phyloP scores from a whole-genome alignment of 2,888 invertebrate genomes.

The Cosmopolites sordidus region DNA sequence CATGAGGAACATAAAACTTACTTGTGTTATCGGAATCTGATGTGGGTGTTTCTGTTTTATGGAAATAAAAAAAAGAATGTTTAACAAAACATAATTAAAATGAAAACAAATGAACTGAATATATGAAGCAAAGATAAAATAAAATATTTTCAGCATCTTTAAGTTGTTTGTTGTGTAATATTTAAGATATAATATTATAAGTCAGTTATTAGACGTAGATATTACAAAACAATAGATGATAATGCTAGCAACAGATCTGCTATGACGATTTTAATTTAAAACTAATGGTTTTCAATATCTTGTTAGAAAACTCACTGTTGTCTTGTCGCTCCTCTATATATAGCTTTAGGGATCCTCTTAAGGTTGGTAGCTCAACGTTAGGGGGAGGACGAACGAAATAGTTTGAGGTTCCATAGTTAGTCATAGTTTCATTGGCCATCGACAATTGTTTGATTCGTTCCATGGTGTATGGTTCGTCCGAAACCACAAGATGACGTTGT shows the following conservation, averaged over 20 bases:
- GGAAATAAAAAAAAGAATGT: constrained; percentile 15
- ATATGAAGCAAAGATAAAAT: neutral
- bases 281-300: too few relatives aligned
- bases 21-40: constrained; percentile 30
- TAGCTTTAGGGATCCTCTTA: constrained; percentile 63
- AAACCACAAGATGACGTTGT: constrained; percentile 83
- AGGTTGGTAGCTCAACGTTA: constrained; percentile 63
- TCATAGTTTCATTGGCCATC: constrained; percentile 54
- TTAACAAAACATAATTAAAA: constrained; percentile 12
- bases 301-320: constrained; percentile 63
- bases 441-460: constrained; percentile 68
- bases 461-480: constrained; percentile 74
- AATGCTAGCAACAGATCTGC: too few relatives aligned
- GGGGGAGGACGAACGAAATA: constrained; percentile 33
- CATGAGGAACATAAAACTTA: constrained; percentile 29
- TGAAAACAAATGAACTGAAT: constrained; percentile 11
- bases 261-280: too few relatives aligned
- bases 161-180: too few relatives aligned
- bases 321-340: constrained; percentile 67
- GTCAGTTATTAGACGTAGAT: too few relatives aligned
- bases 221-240: too few relatives aligned
- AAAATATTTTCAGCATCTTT: too few relatives aligned
- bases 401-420: constrained; percentile 12
- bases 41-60: constrained; percentile 12
- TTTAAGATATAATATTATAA: too few relatives aligned